phyloP scores from a whole-genome alignment of 2,113 vertebrate species.

The Fukomys damarensis region DNA sequence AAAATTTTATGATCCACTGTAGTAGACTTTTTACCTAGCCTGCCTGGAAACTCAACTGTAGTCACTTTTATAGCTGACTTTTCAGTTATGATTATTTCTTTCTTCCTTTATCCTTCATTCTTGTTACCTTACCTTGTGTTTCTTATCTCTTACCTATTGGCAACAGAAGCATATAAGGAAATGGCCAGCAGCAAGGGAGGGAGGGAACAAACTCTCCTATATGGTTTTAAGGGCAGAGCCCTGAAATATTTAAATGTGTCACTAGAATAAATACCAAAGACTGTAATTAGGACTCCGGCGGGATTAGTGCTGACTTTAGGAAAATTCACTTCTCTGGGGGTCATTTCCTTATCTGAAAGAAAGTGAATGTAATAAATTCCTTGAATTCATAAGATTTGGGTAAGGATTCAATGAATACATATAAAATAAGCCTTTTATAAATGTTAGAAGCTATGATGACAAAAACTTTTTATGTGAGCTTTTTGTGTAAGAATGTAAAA shows the following conservation, averaged over 20 bases:
- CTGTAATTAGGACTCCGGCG: neutral
- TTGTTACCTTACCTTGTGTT: slow-evolving; percentile 1
- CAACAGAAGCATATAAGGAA: neutral
- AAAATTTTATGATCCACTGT: neutral
- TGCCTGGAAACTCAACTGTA: neutral
- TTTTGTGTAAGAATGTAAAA: neutral
- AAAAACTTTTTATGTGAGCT: neutral
- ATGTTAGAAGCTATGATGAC: neutral
- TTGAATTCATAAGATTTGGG: neutral
- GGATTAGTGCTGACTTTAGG: neutral
- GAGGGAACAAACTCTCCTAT: neutral
- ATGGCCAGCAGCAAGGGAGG: neutral
- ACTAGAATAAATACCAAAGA: neutral
- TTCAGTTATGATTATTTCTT: neutral
- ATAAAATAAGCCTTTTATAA: slow-evolving; percentile 7
- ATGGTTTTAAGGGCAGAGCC: neutral
- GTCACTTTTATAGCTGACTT: neutral
- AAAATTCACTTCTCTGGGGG: neutral
- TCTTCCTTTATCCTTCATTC: neutral
- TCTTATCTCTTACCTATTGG: neutral
- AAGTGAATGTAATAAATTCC: neutral
- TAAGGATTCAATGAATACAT: slow-evolving; percentile 12
- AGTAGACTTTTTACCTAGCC: neutral
- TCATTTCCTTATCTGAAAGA: slow-evolving; percentile 11
- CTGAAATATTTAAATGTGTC: neutral